These are phyloP conservation scores for Heliconius congener DNA, from an alignment of 1,140 invertebrate species.

Conservation along the genomic window DNA sequence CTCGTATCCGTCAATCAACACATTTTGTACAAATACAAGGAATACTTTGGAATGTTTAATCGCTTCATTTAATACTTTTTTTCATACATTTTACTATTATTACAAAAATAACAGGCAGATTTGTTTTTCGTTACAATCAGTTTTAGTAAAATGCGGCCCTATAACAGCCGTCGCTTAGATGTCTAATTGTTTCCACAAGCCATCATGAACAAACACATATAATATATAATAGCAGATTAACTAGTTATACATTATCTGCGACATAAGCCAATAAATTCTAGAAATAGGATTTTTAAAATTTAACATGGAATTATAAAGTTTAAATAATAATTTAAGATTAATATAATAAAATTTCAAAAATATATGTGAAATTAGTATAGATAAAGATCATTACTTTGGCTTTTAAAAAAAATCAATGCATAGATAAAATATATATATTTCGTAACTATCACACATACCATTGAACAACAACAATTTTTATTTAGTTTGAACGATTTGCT, in stretches of 20 bases:
- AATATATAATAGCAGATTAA: not conserved
- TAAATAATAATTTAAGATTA: not conserved
- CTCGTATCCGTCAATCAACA: not conserved
- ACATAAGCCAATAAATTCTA: not conserved
- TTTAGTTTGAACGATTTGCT: not conserved
- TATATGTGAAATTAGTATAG: not conserved
- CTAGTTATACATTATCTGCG: not conserved
- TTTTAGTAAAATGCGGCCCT: not conserved
- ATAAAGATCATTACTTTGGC: not conserved
- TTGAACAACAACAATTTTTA: not conserved
- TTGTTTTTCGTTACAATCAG: not conserved
- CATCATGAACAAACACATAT: not conserved
- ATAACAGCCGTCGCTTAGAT: not conserved
- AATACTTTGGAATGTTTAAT: slow-evolving; percentile 25
- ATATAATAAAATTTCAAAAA: not conserved
- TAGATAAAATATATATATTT: not conserved
- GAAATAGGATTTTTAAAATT: slow-evolving; percentile 6
- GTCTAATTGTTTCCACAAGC: slow-evolving; percentile 13
- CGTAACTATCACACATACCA: not conserved
- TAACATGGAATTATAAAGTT: not conserved
- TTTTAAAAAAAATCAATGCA: not conserved
- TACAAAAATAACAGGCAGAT: slow-evolving; percentile 16
- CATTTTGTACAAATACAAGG: not conserved
- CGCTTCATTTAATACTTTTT: not conserved
- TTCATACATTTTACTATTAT: not conserved